Base-by-base conservation (phyloP, 2,888 invertebrate species). In the Chrysolina haemoptera region DNA sequence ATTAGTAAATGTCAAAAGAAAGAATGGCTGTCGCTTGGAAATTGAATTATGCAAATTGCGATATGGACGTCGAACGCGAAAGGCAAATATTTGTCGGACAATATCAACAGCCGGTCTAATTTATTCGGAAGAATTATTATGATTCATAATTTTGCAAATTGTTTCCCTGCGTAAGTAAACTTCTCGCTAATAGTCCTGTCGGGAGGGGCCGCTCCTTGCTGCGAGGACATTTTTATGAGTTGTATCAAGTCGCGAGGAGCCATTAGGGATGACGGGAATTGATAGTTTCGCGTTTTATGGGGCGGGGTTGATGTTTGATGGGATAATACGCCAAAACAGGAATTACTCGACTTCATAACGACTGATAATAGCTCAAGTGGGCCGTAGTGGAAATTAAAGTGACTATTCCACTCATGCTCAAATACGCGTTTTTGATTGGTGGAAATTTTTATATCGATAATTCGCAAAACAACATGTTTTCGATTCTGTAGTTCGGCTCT, bases 81-180 rank as follows among this genome's bases (percentile, higher is more conserved):
- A 66, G 12, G 69, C 68, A 76, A 76, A 76, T 73, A 74, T 74
- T 76, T 74, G 68, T 62, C 43, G 68, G 64, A 64, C 70, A 55
- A 46, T 74, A 73, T 63, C 50, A 68, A 66, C 71, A 55, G 62
- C 69, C n/a, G 64, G 74, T 62, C 63, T 75, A 71, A 76, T 77
- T 76, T 70, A 72, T 74, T 63, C 65, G 20, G 68, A 67, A 74
- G 74, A 77, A 74, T 81, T 81, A 81, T 77, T 81, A 81, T 77
- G 81, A 81, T 78, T 79, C 78, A 76, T 79, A 79, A 79, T 81
- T 79, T 79, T 72, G 77, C 77, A 78, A 79, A 78, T 81, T 79
- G 79, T 78, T 76, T 77, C 76, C 76, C 65, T 75, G 66, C 73
- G 76, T 64, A 75, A 73, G n/a, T n/a, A 75, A 71, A 66, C 11